Base-by-base conservation (phyloP, 2,888 invertebrate species). In the Phortica okadai region DNA sequence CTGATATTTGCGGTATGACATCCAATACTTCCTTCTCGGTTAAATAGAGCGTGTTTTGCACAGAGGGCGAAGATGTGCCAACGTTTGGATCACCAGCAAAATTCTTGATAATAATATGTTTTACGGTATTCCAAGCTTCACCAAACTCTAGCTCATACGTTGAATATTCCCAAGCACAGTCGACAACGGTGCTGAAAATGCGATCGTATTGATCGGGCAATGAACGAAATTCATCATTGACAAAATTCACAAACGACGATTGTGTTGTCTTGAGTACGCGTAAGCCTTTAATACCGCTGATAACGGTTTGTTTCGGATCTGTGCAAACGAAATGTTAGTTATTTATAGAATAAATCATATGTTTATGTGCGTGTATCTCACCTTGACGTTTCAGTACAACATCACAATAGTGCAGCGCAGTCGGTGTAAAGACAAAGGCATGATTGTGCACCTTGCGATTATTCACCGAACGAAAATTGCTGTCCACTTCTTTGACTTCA, bases 201-300 rank as follows among this genome's bases (percentile, higher is more conserved):
- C 96, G 93, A 89, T 96, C 96, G 66, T 94, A 93, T 59, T 94
- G 93, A 90, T 96, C 96, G 0, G 95, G 93, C 25, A 96, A 91
- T 0, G 95, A 95, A 42, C 96, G 94, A 90, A 94, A 96, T 84
- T 95, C 96, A 86, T 96, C 96, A 88, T 94, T 93, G 33, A 96
- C 94, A 87, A 96, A 96, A 90, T 96, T 95, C 2, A 94, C 94
- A 88, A 96, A 96, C 0, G 95, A 88, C 0, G 96, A 96, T 88
- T 96, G 95, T 0, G 96, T 96, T 0, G 96, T 96, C 91, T 96
- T 96, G 79, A 96, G 90, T 0, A 96, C 94, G 59, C 95, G 93
- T 33, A 96, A 92, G 33, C 94, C 94, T 82, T 94, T 94, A 74
- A 96, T 91, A 8, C 96, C 96, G 8, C 95, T 94, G 74, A 93